phyloP scores from a whole-genome alignment of 1,140 invertebrate species.

The Formica exsecta region DNA sequence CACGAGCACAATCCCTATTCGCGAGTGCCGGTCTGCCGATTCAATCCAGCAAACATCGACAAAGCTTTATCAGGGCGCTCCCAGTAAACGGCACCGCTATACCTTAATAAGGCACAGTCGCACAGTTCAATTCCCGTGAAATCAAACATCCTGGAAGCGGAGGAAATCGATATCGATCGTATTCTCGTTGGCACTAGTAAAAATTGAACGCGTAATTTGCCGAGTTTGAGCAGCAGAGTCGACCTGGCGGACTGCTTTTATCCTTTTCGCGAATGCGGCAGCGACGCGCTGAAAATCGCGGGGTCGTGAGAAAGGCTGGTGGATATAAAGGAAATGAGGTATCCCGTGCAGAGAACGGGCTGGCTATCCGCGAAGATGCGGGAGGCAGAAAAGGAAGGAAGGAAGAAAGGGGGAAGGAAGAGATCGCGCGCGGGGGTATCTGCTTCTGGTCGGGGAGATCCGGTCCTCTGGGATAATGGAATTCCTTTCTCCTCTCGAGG shows the following conservation, averaged over 20 bases:
- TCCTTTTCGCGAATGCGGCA: neutral
- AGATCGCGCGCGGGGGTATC: slow-evolving; percentile 11
- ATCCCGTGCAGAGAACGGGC: slow-evolving; percentile 60
- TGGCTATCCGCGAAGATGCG: slow-evolving; percentile 58
- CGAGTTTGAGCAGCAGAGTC: slow-evolving; percentile 46
- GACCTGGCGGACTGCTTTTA: slow-evolving; percentile 9
- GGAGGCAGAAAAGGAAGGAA: slow-evolving; percentile 40
- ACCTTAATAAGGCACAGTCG: neutral
- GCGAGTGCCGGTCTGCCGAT: neutral
- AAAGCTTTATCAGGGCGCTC: slow-evolving; percentile 38
- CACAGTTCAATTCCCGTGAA: slow-evolving; percentile 42
- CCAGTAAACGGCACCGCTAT: neutral
- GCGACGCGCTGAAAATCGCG: slow-evolving; percentile 51
- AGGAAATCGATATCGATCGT: slow-evolving; percentile 50
- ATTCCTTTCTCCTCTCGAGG: slow-evolving; percentile 71
- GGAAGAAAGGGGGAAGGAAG: neutral
- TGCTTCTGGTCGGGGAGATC: slow-evolving; percentile 50
- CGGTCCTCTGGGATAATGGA: slow-evolving; percentile 74
- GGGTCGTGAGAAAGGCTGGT: slow-evolving; percentile 69
- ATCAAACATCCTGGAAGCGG: slow-evolving; percentile 22
- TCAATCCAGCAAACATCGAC: slow-evolving; percentile 26
- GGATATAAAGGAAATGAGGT: slow-evolving; percentile 76
- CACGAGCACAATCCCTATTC: slow-evolving; percentile 5
- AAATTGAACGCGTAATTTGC: slow-evolving; percentile 64
- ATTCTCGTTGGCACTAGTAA: slow-evolving; percentile 30